Evolutionary conservation across 2,113 vertebrate species (phyloP).

Genomic region (Carettochelys insculpta): DNA sequence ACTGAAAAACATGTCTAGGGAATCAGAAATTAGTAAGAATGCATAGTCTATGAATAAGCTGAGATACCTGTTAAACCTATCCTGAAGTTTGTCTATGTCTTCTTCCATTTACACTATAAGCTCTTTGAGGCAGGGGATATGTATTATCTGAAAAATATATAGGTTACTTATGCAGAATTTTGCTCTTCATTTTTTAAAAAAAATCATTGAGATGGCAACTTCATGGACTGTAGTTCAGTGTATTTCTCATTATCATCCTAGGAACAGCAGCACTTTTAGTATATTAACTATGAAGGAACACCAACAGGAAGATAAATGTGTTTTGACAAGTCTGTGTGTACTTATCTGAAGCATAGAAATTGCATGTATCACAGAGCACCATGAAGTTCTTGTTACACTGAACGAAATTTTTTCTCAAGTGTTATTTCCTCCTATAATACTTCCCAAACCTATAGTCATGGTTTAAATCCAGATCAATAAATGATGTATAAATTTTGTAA

Average conservation of each 20-base stretch:
- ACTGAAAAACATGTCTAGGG: not conserved
- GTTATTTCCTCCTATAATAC: not conserved
- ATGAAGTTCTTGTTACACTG: not conserved
- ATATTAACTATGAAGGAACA: not conserved
- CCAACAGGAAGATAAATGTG: fast-evolving
- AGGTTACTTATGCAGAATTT: too few species aligned
- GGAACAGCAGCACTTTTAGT: not conserved
- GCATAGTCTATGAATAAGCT: not conserved
- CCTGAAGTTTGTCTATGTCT: not conserved
- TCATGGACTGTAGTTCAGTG: not conserved
- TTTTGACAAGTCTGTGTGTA: not conserved
- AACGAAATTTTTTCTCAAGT: fast-evolving
- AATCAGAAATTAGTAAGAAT: not conserved
- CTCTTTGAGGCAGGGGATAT: not conserved
- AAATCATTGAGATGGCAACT: not conserved
- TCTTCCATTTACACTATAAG: not conserved
- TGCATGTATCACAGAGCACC: not conserved
- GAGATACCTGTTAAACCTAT: too few species aligned
- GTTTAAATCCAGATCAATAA: too few species aligned
- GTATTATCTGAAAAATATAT: not conserved
- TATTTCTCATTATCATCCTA: not conserved
- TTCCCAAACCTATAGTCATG: not conserved
- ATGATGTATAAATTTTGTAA: too few species aligned
- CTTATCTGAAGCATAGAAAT: not conserved
- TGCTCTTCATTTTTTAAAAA: too few species aligned